Evolutionary conservation across 1,140 invertebrate genomes (phyloP), one percentile per base, ranked within the genome.

Genomic region (Pogonomyrmex californicus): DNA sequence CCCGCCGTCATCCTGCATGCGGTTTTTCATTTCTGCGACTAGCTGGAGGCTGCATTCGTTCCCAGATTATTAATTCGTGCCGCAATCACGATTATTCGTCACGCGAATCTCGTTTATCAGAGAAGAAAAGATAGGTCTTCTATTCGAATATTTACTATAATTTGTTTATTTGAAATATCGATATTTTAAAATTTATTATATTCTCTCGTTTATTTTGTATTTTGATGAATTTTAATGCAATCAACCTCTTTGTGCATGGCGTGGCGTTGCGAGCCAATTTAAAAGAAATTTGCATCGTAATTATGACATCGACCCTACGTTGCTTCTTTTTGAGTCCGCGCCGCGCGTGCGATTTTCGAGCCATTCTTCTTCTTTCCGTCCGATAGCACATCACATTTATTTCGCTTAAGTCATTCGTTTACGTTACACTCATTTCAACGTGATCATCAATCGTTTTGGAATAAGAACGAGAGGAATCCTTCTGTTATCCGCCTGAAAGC

Each of bases 401-500:
- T 41, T 4, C 1, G 14, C 12, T 23, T n/a, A 17, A 54, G 23
- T 23, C 38, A 44, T 81, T 70, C 65, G 62, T 68, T 41, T 54
- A 33, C 47, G 63, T 70, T 58, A 56, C 51, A 9, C 54, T 79
- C 44, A 12, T 65, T 65, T 17, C 44, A 65, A 44, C 58, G 30
- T 23, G 49, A 81, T 81, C 63, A 81, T 81, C 38, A 70, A 81
- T 81, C 65, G 38, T 81, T 81, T 70, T 9, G 14, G 17, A 56
- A 81, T 44, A 5, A 44, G 49, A 70, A 23, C 23, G 23, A 70
- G 36, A 44, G 30, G 33, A 17, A 33, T 30, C 44, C 5, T 62
- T 51, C 30, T 58, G 2, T 49, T 78, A 70, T 68, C 36, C 41
- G 47, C 56, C 54, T 33, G n/a, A 23, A 23, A 23, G 9, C 62